phyloP scores from a whole-genome alignment of 2,113 vertebrate species.

The Channa maculata region DNA sequence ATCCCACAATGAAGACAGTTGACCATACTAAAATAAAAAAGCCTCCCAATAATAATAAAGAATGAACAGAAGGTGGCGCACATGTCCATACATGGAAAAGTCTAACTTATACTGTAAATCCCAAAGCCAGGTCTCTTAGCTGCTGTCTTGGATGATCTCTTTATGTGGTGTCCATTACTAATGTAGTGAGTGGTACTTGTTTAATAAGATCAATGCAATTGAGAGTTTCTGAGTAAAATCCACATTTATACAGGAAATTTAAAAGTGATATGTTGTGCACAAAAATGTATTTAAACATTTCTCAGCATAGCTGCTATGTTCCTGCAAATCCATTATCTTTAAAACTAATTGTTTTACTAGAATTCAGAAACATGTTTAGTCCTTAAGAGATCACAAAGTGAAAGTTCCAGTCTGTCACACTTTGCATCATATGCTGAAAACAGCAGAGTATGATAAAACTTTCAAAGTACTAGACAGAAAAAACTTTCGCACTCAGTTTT shows the following conservation, averaged over 20 bases:
- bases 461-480: too few species aligned
- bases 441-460: background rate
- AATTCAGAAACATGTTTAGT: background rate
- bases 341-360: background rate
- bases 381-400: constrained; percentile 1
- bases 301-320: too few species aligned
- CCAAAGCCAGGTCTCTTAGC: background rate
- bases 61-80: constrained; percentile 72
- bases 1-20: background rate
- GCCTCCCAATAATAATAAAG: background rate
- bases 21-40: background rate
- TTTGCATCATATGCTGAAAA: constrained; percentile 14
- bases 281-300: too few species aligned
- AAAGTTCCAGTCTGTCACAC: constrained; percentile 1
- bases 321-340: too few species aligned
- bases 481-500: constrained; percentile 40
- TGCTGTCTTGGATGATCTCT: background rate
- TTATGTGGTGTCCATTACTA: background rate
- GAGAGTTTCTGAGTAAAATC: too few species aligned
- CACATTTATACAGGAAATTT: too few species aligned
- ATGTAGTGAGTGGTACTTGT: too few species aligned
- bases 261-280: too few species aligned
- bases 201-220: too few species aligned
- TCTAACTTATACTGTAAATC: background rate
- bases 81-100: constrained; percentile 20